phyloP scores from a whole-genome alignment of 2,113 vertebrate genomes.

The Lasiurus cinereus region DNA sequence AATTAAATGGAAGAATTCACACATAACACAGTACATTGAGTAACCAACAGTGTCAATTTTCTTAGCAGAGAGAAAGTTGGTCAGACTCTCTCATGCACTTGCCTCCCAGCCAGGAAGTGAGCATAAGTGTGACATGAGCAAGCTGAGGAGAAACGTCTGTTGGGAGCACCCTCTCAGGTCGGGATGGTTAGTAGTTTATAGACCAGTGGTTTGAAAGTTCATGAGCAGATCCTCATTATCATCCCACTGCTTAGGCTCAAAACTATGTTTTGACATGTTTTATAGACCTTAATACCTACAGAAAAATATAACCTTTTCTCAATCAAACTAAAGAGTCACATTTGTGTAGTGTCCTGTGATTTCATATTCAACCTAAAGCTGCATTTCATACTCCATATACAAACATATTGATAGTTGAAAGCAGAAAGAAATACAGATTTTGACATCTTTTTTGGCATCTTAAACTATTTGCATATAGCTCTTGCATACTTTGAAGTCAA shows the following conservation, averaged over 20 bases:
- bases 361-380: constrained; percentile 25
- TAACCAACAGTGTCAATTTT: background rate
- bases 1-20: background rate
- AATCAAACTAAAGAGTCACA: background rate
- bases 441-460: constrained; percentile 16
- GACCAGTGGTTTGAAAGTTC: background rate
- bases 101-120: background rate
- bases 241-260: background rate
- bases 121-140: background rate
- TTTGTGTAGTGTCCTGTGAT: background rate
- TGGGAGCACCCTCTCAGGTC: background rate
- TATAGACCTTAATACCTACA: background rate
- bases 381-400: background rate
- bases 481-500: background rate
- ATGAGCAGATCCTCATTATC: background rate
- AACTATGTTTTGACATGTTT: background rate
- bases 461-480: background rate
- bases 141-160: rapidly evolving
- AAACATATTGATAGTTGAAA: background rate
- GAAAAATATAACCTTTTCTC: background rate
- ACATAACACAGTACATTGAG: background rate
- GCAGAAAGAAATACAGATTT: constrained; percentile 6
- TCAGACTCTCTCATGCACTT: background rate
- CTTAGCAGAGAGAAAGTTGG: background rate
- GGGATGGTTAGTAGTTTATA: background rate